These are phyloP conservation scores for Perithous albicinctus DNA, from an alignment of 2,888 invertebrate genomes.

Conservation along the genomic window DNA sequence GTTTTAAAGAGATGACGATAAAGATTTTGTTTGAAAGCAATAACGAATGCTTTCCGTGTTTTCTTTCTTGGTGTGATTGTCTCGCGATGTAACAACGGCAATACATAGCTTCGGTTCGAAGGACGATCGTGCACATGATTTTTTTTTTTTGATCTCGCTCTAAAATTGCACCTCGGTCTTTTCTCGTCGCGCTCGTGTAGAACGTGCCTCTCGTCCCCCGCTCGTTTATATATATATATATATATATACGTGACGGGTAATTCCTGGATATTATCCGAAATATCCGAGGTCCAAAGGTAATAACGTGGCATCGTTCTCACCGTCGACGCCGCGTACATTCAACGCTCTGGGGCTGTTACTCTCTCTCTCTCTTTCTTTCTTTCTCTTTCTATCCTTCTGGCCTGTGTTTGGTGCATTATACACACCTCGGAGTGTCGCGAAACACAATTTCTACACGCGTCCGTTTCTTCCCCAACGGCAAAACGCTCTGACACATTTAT, in stretches of 20 bases:
- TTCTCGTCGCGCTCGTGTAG: slow-evolving; percentile 23
- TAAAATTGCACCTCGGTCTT: slow-evolving; percentile 30
- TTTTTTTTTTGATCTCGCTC: slow-evolving; percentile 26
- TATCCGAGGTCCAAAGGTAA: slow-evolving; percentile 50
- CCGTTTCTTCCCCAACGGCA: not conserved
- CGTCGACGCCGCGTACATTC: not conserved
- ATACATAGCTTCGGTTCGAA: slow-evolving; percentile 10
- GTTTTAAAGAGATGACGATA: not conserved
- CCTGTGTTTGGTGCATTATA: slow-evolving; percentile 10
- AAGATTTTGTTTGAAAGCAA: not conserved
- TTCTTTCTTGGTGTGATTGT: slow-evolving; percentile 14
- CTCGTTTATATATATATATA: no score
- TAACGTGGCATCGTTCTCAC: slow-evolving; percentile 39
- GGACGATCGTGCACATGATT: slow-evolving; percentile 28
- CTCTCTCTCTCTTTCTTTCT: slow-evolving; percentile 11
- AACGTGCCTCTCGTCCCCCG: slow-evolving; percentile 35
- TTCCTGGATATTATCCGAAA: slow-evolving; percentile 62
- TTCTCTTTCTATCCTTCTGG: not conserved
- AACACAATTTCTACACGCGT: slow-evolving; percentile 34
- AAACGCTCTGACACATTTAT: slow-evolving; percentile 14
- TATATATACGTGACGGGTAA: slow-evolving; percentile 55
- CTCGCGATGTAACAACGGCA: not conserved
- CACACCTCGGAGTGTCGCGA: slow-evolving; percentile 46
- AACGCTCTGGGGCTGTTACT: not conserved
- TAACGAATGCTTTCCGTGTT: slow-evolving; percentile 19